Base-by-base conservation (phyloP, 23 tunicate species). In the Clavelina lepadiformis region DNA sequence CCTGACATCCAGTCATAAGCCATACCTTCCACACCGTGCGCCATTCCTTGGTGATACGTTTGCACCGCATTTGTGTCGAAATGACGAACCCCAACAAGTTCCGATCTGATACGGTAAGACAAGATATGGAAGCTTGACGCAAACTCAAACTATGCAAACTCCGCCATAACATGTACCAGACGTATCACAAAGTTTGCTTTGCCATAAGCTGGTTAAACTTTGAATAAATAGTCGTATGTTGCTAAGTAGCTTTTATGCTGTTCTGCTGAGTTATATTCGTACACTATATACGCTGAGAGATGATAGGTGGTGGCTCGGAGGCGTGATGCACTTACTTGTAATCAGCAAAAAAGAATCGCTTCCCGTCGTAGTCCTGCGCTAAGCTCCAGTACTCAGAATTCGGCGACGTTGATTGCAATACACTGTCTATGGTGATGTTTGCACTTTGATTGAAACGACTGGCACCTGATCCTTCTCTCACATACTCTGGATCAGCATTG, bases 401-500 rank as follows among this genome's bases (percentile, higher is more conserved):
- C n/a, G 67, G n/a, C 18, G 47, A 38, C 51, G 54, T 75, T 6
- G 85, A 51, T 19, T 56, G 51, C 51, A 69, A 52, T 22, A 88
- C 27, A 5, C 45, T 58, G 1, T 65, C 58, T 7, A 91, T 79
- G 30, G 38, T 64, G 49, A 94, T 33, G 4, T 51, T 71, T n/a
- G n/a, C n/a, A n/a, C n/a, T n/a, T n/a, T n/a, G n/a, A n/a, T n/a
- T n/a, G n/a, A n/a, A n/a, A 1, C 69, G 33, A 3, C 50, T 33
- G 0, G 74, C 21, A 11, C 38, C 36, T 1, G 31, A 22, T 2
- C 51, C 36, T 21, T 63, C 25, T 2, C 57, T 35, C 5, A 86
- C 82, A 26, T 75, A 32, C 41, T 94, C 99, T 0, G 95, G 99
- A 65, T 94, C 94, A 24, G 99, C 99, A 46, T 76, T 27, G 1